Percentiles rank a stretch among this genome's conserved stretches.
Evolutionary conservation across 2,113 vertebrate genomes (phyloP).

Genomic region (Tichodroma muraria): DNA sequence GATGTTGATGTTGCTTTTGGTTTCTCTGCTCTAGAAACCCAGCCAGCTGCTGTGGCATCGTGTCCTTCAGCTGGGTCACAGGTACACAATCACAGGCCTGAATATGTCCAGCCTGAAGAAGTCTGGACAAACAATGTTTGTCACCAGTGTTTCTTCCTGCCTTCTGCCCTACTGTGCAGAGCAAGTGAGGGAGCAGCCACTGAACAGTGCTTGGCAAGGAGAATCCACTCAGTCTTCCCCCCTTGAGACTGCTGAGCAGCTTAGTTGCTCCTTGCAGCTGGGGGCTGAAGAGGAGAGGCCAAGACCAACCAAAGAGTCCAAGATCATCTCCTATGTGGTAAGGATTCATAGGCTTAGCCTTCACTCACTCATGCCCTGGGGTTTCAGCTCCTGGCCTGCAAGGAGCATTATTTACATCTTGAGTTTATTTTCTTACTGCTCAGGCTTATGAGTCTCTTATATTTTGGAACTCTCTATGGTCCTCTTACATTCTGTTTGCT

Average conservation of each 20-base stretch:
- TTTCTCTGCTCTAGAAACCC: constrained; percentile 62
- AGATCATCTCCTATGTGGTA: constrained; percentile 80
- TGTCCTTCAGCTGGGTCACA: constrained; percentile 64
- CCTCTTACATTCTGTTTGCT: background rate
- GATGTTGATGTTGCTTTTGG: background rate
- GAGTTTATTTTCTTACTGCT: background rate
- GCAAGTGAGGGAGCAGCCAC: background rate
- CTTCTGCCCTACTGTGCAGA: constrained; percentile 27
- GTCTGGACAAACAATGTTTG: constrained; percentile 65
- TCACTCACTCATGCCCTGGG: background rate
- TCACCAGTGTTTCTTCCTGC: constrained; percentile 65
- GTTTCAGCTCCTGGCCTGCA: background rate
- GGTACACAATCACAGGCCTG: constrained; percentile 73
- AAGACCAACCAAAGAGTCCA: constrained; percentile 56
- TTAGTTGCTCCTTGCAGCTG: background rate
- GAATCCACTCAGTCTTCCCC: background rate
- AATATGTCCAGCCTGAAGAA: constrained; percentile 68
- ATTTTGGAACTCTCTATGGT: background rate
- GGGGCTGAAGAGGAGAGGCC: background rate
- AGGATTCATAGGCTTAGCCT: background rate
- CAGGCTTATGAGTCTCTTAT: background rate
- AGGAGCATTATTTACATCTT: background rate
- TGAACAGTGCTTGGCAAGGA: background rate
- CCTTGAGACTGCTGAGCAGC: background rate
- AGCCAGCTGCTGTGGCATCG: constrained; percentile 71